A percentile compares a stretch with the other conserved stretches of the same genome.
Evolutionary conservation across 92 coral and sea anemone species (phyloP).

Genomic region (Pocillopora grandis): DNA sequence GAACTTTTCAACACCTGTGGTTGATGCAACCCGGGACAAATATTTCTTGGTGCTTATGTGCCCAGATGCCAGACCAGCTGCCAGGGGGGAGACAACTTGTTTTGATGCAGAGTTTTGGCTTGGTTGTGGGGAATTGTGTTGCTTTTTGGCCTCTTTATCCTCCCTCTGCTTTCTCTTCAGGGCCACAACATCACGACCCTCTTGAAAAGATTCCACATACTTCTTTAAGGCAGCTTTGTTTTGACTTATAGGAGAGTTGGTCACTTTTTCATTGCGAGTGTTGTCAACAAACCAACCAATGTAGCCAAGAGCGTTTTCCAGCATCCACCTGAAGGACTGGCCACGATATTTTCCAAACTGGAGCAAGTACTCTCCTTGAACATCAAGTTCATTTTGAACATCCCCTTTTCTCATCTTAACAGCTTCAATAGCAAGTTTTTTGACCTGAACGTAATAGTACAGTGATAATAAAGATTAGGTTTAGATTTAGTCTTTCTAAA

Average conservation of each 20-base stretch:
- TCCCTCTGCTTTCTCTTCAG: background rate
- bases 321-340: conserved; percentile 35
- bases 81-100: no score
- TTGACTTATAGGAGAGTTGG: conserved; percentile 13
- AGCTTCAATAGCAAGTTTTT: background rate
- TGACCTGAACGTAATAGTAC: background rate
- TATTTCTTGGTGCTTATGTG: no score
- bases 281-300: conserved; percentile 38
- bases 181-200: conserved; percentile 6
- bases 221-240: conserved; percentile 25
- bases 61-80: no score
- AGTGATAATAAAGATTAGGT: no score
- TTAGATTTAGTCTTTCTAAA: no score
- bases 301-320: conserved; percentile 49
- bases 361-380: background rate
- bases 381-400: background rate
- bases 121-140: background rate
- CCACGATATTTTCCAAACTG: conserved; percentile 35
- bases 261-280: conserved; percentile 12
- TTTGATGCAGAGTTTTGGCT: no score
- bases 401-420: background rate
- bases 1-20: no score
- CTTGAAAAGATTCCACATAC: background rate
- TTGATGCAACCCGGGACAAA: no score
- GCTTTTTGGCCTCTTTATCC: conserved; percentile 1